A percentile compares a stretch with the other conserved stretches of the same genome.
Conservation (phyloP, 1,140 invertebrate species). For the Apis dorsata region DNA sequence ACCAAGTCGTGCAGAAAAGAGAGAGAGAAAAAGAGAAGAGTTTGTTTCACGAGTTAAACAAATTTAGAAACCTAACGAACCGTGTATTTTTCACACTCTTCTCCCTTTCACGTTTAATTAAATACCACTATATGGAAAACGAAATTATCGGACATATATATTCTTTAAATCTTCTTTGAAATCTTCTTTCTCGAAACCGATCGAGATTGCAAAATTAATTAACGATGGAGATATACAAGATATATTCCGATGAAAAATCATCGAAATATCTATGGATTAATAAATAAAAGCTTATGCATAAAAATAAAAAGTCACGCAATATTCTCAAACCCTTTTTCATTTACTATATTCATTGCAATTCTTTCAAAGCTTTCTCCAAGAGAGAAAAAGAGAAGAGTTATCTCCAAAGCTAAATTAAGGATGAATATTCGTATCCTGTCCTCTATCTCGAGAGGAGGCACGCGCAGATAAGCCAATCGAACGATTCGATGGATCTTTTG, state of each 20-base stretch:
- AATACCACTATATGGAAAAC: not conserved
- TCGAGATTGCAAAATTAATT: not conserved
- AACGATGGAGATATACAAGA: too few relatives aligned
- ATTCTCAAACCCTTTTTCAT: too few relatives aligned
- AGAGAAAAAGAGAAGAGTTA: too few relatives aligned
- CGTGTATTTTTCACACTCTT: not conserved
- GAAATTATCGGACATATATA: not conserved
- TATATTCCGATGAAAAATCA: not conserved
- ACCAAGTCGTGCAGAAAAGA: not conserved
- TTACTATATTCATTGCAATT: too few relatives aligned
- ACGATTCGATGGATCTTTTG: conserved; percentile 26
- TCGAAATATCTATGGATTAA: too few relatives aligned
- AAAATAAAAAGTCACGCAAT: too few relatives aligned
- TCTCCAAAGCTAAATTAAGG: not conserved
- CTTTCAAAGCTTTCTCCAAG: too few relatives aligned
- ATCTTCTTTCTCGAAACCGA: not conserved
- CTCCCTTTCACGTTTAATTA: conserved; percentile 1
- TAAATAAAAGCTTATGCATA: too few relatives aligned
- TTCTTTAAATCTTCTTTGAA: not conserved
- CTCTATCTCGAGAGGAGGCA: not conserved
- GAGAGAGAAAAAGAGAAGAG: too few relatives aligned
- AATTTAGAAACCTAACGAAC: conserved; percentile 21
- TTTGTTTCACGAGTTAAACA: not conserved
- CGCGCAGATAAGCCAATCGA: not conserved
- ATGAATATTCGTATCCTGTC: too few relatives aligned